Evolutionary conservation across 1,140 invertebrate genomes (phyloP).

Genomic region (Coptotermes formosanus): DNA sequence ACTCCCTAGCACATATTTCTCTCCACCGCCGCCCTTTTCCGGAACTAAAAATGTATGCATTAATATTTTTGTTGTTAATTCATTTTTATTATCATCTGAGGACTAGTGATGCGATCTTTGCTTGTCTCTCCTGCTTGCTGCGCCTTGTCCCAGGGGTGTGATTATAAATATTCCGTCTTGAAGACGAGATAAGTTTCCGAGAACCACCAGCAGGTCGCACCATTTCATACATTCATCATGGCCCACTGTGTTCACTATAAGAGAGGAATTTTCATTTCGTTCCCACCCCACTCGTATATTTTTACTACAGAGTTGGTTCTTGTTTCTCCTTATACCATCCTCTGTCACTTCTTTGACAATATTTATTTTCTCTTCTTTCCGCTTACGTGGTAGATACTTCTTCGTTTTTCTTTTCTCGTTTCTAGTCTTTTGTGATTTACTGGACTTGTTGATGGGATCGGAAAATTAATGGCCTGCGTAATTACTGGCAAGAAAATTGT

Average conservation of each 20-base stretch:
- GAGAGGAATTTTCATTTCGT: not conserved
- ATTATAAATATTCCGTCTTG: not conserved
- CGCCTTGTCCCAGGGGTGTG: not conserved
- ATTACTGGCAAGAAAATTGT: not conserved
- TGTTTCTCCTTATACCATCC: not conserved
- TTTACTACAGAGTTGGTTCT: not conserved
- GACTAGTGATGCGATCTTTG: slow-evolving; percentile 25
- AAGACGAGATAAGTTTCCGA: slow-evolving; percentile 25
- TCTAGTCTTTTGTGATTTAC: slow-evolving; percentile 14
- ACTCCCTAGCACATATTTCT: not conserved
- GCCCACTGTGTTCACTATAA: not conserved
- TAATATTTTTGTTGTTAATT: slow-evolving; percentile 36
- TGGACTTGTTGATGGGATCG: slow-evolving; percentile 10
- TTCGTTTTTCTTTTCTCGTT: not conserved
- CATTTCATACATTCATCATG: slow-evolving; percentile 20
- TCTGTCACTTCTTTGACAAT: not conserved
- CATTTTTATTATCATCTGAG: slow-evolving; percentile 35
- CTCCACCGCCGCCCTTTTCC: not conserved
- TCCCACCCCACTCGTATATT: not conserved
- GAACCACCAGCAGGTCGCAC: slow-evolving; percentile 20
- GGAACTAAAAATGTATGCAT: slow-evolving; percentile 23
- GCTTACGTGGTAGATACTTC: not conserved
- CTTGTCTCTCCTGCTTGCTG: not conserved
- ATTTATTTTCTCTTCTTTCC: slow-evolving; percentile 25
- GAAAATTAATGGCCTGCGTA: not conserved